phyloP scores from a whole-genome alignment of 2,888 invertebrate genomes.

The Mycalesis mineus region DNA sequence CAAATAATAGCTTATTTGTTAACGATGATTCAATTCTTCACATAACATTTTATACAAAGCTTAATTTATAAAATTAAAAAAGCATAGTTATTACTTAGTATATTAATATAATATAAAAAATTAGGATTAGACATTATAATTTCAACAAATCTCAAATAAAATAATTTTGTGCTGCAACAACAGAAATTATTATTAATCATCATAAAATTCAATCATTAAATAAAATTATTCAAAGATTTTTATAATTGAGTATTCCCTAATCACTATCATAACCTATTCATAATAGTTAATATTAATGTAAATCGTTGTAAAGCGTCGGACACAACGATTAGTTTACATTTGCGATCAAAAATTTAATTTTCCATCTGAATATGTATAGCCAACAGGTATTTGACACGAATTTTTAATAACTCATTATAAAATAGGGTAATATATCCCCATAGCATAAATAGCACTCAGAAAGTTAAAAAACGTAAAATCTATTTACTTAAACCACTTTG shows the following conservation, averaged over 20 bases:
- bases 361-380: too few species aligned
- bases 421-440: too few species aligned
- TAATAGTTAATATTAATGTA: not conserved
- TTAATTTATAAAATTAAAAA: constrained; percentile 3
- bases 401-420: too few species aligned
- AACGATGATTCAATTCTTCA: not conserved
- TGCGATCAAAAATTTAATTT: not conserved
- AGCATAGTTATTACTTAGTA: not conserved
- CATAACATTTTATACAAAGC: not conserved
- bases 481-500: too few species aligned
- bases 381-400: too few species aligned
- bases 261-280: constrained; percentile 21
- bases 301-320: not conserved
- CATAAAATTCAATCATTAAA: not conserved
- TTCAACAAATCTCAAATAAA: constrained; percentile 7
- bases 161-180: constrained; percentile 4
- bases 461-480: too few species aligned
- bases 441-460: too few species aligned
- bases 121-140: not conserved
- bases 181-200: not conserved
- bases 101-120: not conserved
- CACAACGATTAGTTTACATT: not conserved
- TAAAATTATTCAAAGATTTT: constrained; percentile 12
- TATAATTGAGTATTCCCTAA: constrained; percentile 38
- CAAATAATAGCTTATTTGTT: constrained; percentile 4